Percentiles rank a stretch among this genome's conserved stretches.
Evolutionary conservation across 2,888 invertebrate genomes (phyloP).

Genomic region (Drosophila barbarae): DNA sequence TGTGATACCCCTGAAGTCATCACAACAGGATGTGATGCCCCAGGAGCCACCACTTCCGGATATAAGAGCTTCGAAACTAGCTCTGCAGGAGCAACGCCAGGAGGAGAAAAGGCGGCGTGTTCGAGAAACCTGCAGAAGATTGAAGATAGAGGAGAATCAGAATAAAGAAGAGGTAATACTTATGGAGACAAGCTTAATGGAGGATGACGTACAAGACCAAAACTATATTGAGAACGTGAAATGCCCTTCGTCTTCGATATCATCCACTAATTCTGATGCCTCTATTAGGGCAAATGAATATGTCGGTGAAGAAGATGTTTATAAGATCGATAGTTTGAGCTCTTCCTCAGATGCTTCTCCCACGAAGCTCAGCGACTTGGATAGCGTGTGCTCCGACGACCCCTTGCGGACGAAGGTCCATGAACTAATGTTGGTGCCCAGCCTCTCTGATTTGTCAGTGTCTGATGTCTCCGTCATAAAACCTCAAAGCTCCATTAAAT

Average conservation of each 20-base stretch:
- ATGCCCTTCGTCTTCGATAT: not conserved
- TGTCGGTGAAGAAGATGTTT: not conserved
- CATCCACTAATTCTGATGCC: too few relatives aligned
- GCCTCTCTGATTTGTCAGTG: constrained; percentile 13
- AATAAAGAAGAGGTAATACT: not conserved
- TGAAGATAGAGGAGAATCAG: not conserved
- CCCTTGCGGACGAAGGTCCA: not conserved
- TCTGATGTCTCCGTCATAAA: not conserved
- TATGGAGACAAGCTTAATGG: fast-evolving
- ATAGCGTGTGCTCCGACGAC: not conserved
- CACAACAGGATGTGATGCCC: not conserved
- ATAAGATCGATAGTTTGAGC: not conserved
- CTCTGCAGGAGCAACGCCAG: too few relatives aligned
- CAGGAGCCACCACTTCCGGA: not conserved
- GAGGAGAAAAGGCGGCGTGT: not conserved
- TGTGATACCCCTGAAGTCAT: not conserved
- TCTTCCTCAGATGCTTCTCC: not conserved
- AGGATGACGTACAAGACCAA: not conserved
- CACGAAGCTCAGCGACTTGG: not conserved
- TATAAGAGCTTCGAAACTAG: too few relatives aligned
- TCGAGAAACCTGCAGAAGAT: not conserved
- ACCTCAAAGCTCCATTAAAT: not conserved
- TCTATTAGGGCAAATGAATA: not conserved
- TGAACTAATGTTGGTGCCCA: constrained; percentile 15
- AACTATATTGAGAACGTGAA: too few relatives aligned